Percentiles rank a stretch among this genome's conserved stretches.
Evolutionary conservation across 1,140 invertebrate species (phyloP).

Genomic region (Drosophila seguyi): DNA sequence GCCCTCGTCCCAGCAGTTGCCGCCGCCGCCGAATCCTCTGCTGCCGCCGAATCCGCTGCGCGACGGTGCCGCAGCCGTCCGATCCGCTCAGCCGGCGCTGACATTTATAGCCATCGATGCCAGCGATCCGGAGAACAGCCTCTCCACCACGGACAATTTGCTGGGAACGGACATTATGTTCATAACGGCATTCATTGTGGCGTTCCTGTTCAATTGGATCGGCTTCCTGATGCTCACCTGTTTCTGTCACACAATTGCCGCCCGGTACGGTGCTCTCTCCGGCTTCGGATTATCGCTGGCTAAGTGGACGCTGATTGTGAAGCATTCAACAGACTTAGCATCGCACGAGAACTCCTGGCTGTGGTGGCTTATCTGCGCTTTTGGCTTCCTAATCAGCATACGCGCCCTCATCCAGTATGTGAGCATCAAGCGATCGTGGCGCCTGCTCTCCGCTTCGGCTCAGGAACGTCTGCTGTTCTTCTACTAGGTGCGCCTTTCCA

Average conservation of each 20-base stretch:
- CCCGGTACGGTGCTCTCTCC: conserved; percentile 95
- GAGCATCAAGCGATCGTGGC: conserved; percentile 95
- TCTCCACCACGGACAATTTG: conserved; percentile 89
- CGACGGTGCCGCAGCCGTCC: conserved; percentile 85
- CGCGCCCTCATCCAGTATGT: conserved; percentile 95
- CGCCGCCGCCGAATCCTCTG: conserved; percentile 67
- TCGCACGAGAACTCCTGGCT: conserved; percentile 95
- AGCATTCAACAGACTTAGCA: conserved; percentile 94
- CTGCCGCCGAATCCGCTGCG: conserved; percentile 80
- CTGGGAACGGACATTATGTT: conserved; percentile 96
- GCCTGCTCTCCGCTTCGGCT: conserved; percentile 92
- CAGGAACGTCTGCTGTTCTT: conserved; percentile 95
- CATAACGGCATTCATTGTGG: conserved; percentile 93
- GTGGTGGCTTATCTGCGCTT: conserved; percentile 95
- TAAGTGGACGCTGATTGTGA: conserved; percentile 97
- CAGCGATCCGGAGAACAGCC: conserved; percentile 89
- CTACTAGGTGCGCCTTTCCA: conserved; percentile 87
- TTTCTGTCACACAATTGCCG: conserved; percentile 97
- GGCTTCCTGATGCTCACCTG: conserved; percentile 96
- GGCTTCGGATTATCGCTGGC: conserved; percentile 96
- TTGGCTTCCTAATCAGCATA: conserved; percentile 94
- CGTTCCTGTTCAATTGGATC: conserved; percentile 97
- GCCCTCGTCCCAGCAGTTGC: conserved; percentile 68
- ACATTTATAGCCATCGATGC: conserved; percentile 90
- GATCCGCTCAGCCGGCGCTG: conserved; percentile 87